Percentiles rank a stretch among this genome's conserved stretches.
Conservation (phyloP, 2,888 invertebrate species). For the Serripes groenlandicus region DNA sequence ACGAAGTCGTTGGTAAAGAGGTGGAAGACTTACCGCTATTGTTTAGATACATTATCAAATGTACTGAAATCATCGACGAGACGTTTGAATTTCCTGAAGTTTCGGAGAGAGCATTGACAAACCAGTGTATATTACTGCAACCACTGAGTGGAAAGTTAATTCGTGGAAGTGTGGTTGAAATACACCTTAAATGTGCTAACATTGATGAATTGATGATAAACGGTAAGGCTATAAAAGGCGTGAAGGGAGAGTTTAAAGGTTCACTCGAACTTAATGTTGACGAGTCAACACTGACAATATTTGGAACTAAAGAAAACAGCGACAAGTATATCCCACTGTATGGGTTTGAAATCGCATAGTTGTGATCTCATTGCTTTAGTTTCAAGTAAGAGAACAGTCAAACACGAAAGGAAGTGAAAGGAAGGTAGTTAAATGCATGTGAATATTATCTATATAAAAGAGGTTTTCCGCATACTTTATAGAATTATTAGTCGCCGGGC, state of each 20-base stretch:
- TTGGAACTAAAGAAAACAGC: slow-evolving; percentile 27
- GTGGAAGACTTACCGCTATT: slow-evolving; percentile 23
- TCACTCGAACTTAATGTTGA: slow-evolving; percentile 7
- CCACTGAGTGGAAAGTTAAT: slow-evolving; percentile 36
- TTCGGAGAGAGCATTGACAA: not conserved
- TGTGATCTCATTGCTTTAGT: not conserved
- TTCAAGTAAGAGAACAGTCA: too few species aligned
- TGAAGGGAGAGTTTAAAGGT: slow-evolving; percentile 30
- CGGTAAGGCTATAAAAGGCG: slow-evolving; percentile 16
- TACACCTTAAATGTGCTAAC: slow-evolving; percentile 32
- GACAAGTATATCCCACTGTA: slow-evolving; percentile 24
- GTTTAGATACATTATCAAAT: slow-evolving; percentile 40
- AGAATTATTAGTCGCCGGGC: too few species aligned
- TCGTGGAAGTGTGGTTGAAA: slow-evolving; percentile 19
- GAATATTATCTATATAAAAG: too few species aligned
- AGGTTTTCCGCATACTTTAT: too few species aligned
- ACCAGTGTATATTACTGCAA: slow-evolving; percentile 33
- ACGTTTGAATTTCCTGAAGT: slow-evolving; percentile 41
- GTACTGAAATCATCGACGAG: slow-evolving; percentile 19
- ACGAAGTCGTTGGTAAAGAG: not conserved
- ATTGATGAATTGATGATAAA: slow-evolving; percentile 35
- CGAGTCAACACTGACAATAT: slow-evolving; percentile 24
- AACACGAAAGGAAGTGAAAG: too few species aligned
- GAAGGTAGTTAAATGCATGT: too few species aligned
- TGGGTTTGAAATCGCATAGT: slow-evolving; percentile 21